Evolutionary conservation across 2,113 vertebrate genomes (phyloP).

Genomic region (Campylomormyrus tamandua): DNA sequence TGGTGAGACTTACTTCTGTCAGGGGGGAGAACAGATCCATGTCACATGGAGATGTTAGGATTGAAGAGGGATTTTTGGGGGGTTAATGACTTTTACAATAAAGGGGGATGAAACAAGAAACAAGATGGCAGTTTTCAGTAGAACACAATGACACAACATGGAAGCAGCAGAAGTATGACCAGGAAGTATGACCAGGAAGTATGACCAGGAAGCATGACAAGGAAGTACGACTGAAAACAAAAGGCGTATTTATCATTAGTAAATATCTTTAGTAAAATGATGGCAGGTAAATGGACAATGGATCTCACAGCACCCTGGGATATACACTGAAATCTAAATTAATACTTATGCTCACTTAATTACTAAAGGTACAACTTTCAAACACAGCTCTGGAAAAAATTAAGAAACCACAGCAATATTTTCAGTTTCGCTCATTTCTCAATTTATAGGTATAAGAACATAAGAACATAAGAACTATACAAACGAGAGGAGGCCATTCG

Average conservation of each 20-base stretch:
- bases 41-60: no score
- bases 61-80: not conserved
- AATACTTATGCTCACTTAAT: no score
- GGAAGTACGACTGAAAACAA: not conserved
- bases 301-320: not conserved
- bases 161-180: not conserved
- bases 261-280: not conserved
- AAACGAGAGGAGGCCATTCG: no score
- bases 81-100: not conserved
- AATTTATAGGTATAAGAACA: no score
- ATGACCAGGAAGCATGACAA: not conserved
- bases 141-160: not conserved
- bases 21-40: not conserved
- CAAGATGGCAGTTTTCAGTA: not conserved
- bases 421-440: no score
- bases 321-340: not conserved
- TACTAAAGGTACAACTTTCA: no score
- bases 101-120: not conserved
- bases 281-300: not conserved
- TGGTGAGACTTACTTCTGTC: not conserved
- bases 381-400: no score
- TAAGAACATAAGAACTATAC: no score
- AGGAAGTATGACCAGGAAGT: no score
- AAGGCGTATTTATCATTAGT: not conserved
- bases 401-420: no score